Evolutionary conservation across 2,888 invertebrate species (phyloP).

Genomic region (Empis livida): DNA sequence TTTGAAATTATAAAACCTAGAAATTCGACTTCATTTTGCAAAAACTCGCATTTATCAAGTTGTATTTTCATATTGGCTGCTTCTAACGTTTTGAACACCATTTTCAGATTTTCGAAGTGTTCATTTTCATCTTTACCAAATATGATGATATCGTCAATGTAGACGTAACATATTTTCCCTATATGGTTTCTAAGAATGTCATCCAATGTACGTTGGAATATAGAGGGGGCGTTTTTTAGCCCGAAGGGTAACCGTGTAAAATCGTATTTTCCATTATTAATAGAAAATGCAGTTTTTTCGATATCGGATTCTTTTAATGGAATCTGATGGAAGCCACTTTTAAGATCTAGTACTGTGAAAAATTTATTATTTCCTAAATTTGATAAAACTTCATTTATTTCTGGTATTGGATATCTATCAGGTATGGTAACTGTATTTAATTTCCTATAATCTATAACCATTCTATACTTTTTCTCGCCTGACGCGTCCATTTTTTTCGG

Average conservation of each 20-base stretch:
- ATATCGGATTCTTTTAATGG: slow-evolving; percentile 6
- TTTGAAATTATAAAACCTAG: slow-evolving; percentile 19
- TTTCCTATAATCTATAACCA: slow-evolving; percentile 7
- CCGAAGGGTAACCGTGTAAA: slow-evolving; percentile 5
- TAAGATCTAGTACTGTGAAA: background rate
- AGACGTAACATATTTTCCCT: slow-evolving; percentile 6
- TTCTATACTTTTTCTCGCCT: slow-evolving; percentile 4
- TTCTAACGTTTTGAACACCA: slow-evolving; percentile 8
- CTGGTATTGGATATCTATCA: too few species aligned
- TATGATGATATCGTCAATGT: slow-evolving; percentile 13
- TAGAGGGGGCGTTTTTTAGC: slow-evolving; percentile 3
- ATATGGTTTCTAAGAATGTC: background rate
- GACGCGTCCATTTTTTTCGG: slow-evolving; percentile 7
- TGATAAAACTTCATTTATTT: too few species aligned
- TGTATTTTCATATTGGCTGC: slow-evolving; percentile 11
- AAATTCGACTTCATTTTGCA: too few species aligned
- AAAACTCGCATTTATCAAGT: too few species aligned
- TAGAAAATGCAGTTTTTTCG: slow-evolving; percentile 6
- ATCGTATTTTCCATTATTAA: slow-evolving; percentile 6
- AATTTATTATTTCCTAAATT: too few species aligned
- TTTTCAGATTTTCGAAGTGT: slow-evolving; percentile 6
- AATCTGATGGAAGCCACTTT: slow-evolving; percentile 2
- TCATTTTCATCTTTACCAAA: slow-evolving; percentile 9
- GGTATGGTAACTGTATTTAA: too few species aligned
- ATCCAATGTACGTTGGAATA: slow-evolving; percentile 1